Evolutionary conservation across 2,888 invertebrate genomes (phyloP).

Genomic region (Coecobrya sp.): DNA sequence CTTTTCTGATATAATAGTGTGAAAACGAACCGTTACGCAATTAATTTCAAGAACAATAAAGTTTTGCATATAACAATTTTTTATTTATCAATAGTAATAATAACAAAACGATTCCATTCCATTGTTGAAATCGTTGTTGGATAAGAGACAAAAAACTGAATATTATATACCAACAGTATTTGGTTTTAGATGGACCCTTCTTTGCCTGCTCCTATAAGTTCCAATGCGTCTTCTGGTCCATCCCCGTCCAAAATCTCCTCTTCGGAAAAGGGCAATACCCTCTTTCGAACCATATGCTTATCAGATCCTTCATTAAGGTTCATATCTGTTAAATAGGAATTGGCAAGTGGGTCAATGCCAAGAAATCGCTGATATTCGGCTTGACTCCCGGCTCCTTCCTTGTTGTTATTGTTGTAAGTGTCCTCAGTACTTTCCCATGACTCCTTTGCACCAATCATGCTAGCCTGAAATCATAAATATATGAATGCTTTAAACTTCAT

Average conservation of each 20-base stretch:
- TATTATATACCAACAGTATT: too few species aligned
- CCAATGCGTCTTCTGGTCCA: neutral
- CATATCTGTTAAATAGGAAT: neutral
- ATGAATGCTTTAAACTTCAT: neutral
- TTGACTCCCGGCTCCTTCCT: neutral
- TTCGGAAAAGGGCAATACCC: conserved; percentile 11
- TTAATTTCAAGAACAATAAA: too few species aligned
- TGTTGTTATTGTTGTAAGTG: neutral
- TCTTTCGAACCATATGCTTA: neutral
- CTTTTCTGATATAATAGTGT: too few species aligned
- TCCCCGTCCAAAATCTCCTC: neutral
- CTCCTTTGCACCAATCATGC: neutral
- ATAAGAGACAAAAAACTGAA: too few species aligned
- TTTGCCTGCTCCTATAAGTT: neutral
- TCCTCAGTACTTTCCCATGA: neutral
- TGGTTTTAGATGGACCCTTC: neutral
- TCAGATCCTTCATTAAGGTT: neutral
- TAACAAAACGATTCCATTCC: too few species aligned
- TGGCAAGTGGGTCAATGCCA: conserved; percentile 30
- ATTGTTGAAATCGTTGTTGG: too few species aligned
- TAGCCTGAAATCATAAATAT: neutral
- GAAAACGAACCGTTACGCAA: too few species aligned
- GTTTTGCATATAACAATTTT: too few species aligned
- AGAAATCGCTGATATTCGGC: neutral
- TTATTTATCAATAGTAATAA: too few species aligned